A percentile compares a stretch with the other conserved stretches of the same genome.
These are phyloP conservation scores for Pao palembangensis DNA, from an alignment of 2,113 vertebrate genomes.

Conservation along the genomic window DNA sequence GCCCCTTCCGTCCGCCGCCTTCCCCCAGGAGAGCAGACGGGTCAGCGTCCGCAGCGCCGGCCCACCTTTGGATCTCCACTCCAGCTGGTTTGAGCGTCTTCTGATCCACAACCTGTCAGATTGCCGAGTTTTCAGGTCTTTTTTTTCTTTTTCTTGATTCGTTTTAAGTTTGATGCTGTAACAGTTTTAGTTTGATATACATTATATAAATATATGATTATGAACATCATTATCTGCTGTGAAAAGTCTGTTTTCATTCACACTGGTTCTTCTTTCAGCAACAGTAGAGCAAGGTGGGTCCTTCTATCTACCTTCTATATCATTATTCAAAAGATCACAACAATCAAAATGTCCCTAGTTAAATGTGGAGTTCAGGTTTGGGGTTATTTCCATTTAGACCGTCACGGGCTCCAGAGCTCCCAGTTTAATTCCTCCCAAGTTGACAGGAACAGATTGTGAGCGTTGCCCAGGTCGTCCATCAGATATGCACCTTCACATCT, in stretches of 20 bases:
- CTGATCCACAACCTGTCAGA: slow-evolving; percentile 43
- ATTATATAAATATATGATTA: slow-evolving; percentile 78
- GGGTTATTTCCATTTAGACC: no score
- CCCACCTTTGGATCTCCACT: neutral
- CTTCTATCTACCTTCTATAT: no score
- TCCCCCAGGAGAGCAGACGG: slow-evolving; percentile 9
- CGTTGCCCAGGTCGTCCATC: neutral
- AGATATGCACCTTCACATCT: slow-evolving; percentile 6
- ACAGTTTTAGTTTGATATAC: slow-evolving; percentile 81
- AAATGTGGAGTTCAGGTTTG: no score
- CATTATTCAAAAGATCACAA: no score
- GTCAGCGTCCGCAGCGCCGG: slow-evolving; percentile 26
- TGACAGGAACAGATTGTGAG: no score
- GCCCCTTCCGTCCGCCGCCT: slow-evolving; percentile 12
- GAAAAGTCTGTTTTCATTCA: slow-evolving; percentile 43
- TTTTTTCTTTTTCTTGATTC: slow-evolving; percentile 43
- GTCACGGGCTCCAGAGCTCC: no score
- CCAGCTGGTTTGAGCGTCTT: slow-evolving; percentile 55
- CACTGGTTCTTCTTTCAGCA: neutral
- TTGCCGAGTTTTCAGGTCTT: slow-evolving; percentile 44
- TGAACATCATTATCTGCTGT: slow-evolving; percentile 70
- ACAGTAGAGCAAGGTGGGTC: neutral
- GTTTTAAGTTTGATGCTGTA: slow-evolving; percentile 80
- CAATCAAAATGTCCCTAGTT: no score
- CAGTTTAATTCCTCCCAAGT: no score